Percentiles rank a stretch among this genome's conserved stretches.
Evolutionary conservation across 2,888 invertebrate species (phyloP).

Genomic region (Tenthredo scrophulariae): DNA sequence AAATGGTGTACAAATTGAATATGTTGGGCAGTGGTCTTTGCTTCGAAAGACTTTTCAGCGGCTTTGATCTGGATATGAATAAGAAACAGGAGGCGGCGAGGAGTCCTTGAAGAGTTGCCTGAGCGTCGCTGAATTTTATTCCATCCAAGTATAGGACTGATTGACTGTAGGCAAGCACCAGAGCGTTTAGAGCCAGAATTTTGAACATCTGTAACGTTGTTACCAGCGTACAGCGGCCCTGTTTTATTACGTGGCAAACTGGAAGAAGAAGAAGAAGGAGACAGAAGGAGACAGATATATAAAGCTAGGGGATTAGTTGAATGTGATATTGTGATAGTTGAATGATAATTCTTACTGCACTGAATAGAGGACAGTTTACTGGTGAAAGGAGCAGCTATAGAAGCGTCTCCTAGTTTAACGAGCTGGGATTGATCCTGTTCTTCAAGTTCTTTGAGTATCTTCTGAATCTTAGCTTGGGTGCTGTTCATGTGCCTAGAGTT

Average conservation of each 20-base stretch:
- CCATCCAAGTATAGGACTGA: constrained; percentile 99
- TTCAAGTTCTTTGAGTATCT: constrained; percentile 91
- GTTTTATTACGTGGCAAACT: constrained; percentile 99
- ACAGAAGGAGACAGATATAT: constrained; percentile 38
- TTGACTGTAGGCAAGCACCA: constrained; percentile 98
- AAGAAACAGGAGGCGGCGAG: constrained; percentile 98
- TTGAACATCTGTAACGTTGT: constrained; percentile 99
- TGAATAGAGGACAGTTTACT: constrained; percentile 97
- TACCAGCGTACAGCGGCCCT: constrained; percentile 98
- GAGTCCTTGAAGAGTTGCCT: constrained; percentile 98
- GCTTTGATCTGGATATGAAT: constrained; percentile 99
- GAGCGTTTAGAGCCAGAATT: constrained; percentile 97
- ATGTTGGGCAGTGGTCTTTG: constrained; percentile 98
- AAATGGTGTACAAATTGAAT: constrained; percentile 97
- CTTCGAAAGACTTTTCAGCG: constrained; percentile 94
- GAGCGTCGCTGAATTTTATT: constrained; percentile 97
- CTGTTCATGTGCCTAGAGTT: constrained; percentile 64
- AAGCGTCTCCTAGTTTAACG: constrained; percentile 98
- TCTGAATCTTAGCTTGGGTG: constrained; percentile 81
- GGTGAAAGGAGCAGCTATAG: constrained; percentile 99
- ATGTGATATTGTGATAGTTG: not conserved
- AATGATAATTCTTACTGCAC: constrained; percentile 86
- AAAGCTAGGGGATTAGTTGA: constrained; percentile 18
- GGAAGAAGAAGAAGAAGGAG: constrained; percentile 47
- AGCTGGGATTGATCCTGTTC: constrained; percentile 92